Evolutionary conservation across 2,888 invertebrate species (phyloP).

Genomic region (Xestia rhomboidea): DNA sequence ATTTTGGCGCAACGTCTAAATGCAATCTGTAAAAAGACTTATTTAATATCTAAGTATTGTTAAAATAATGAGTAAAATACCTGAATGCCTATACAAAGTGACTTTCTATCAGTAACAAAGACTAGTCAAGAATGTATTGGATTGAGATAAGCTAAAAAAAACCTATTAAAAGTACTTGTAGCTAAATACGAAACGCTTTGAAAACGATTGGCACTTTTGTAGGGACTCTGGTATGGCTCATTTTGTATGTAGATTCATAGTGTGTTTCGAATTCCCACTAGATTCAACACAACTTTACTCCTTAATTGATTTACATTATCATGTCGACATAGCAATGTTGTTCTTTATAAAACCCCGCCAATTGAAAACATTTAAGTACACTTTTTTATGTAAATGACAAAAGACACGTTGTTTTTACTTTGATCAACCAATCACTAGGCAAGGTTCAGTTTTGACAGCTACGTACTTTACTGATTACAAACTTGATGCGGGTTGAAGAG

Average conservation of each 20-base stretch:
- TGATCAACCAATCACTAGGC: not conserved
- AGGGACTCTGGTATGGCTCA: not conserved
- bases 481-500: not conserved
- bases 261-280: not conserved
- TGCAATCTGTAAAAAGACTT: not conserved
- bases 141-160: not conserved
- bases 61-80: not conserved
- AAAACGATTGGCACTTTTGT: not conserved
- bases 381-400: not conserved
- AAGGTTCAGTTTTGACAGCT: not conserved
- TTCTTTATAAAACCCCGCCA: not conserved
- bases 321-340: not conserved
- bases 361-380: not conserved
- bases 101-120: not conserved
- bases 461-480: not conserved
- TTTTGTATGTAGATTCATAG: not conserved
- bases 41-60: not conserved
- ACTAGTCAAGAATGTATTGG: not conserved
- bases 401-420: not conserved
- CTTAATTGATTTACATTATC: not conserved
- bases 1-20: not conserved
- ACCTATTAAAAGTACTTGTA: not conserved
- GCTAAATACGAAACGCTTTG: not conserved
- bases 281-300: not conserved
- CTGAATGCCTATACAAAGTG: no score